Evolutionary conservation across 2,888 invertebrate species (phyloP).

Genomic region (Platycnemis pennipes): DNA sequence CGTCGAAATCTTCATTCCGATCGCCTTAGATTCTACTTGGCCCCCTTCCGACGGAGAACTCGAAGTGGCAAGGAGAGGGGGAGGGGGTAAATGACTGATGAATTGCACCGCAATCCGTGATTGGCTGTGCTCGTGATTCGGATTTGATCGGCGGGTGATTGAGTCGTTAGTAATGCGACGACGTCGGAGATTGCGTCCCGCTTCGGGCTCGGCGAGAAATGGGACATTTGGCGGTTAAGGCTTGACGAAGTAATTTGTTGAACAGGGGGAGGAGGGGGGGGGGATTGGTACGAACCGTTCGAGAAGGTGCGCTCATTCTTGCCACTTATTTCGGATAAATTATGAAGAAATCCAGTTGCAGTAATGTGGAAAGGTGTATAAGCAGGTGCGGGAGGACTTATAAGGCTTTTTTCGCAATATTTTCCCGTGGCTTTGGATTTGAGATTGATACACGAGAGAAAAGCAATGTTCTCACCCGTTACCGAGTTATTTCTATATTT

Average conservation of each 20-base stretch:
- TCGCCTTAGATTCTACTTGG: too few relatives aligned
- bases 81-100: background rate
- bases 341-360: background rate
- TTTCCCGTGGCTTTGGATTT: background rate
- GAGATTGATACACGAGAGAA: background rate
- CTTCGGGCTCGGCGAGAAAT: background rate
- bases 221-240: background rate
- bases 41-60: too few relatives aligned
- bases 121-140: slow-evolving; percentile 2
- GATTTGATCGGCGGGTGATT: background rate
- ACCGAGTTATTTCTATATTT: background rate
- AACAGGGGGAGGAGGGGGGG: background rate
- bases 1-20: background rate
- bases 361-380: background rate
- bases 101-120: slow-evolving; percentile 26
- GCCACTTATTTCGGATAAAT: background rate
- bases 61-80: too few relatives aligned
- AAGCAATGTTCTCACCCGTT: background rate
- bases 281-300: background rate
- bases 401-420: background rate
- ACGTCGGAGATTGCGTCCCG: background rate
- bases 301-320: background rate
- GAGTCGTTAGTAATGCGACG: background rate
- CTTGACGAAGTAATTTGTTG: background rate
- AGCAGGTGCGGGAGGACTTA: background rate